These are phyloP conservation scores for Eledone cirrhosa DNA, from an alignment of 2,888 invertebrate species.

Conservation along the genomic window DNA sequence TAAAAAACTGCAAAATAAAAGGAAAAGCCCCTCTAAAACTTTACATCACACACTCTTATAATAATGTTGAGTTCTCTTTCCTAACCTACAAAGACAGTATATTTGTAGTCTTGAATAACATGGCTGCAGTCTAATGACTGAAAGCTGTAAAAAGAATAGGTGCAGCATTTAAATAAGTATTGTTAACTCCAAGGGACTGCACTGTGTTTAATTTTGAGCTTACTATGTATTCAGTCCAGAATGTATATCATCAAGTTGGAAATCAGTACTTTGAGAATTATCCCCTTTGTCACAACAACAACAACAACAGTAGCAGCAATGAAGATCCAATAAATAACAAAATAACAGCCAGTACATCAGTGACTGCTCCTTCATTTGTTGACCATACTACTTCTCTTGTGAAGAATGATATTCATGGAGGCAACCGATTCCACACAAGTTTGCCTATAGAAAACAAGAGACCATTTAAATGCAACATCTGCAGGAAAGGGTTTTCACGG, in stretches of 20 bases:
- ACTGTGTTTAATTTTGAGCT: background rate
- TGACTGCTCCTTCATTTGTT: background rate
- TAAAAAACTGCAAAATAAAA: too few relatives aligned
- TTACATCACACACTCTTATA: too few relatives aligned
- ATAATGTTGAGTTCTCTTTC: too few relatives aligned
- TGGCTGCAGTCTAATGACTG: too few relatives aligned
- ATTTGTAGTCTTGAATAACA: too few relatives aligned
- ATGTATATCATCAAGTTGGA: conserved; percentile 4
- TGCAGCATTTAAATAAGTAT: background rate
- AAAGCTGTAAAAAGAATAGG: too few relatives aligned
- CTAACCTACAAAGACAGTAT: too few relatives aligned
- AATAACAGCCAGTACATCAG: background rate
- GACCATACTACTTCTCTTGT: background rate
- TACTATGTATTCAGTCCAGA: conserved; percentile 21
- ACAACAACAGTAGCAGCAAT: too few relatives aligned
- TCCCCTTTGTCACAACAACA: conserved; percentile 1
- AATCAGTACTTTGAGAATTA: background rate
- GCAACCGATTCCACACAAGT: background rate
- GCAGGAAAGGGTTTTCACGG: conserved; percentile 15
- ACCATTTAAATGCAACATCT: conserved; percentile 1
- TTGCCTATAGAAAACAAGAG: background rate
- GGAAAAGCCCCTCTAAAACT: too few relatives aligned
- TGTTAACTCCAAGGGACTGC: background rate
- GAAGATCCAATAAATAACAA: background rate
- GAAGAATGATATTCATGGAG: background rate